A percentile compares a stretch with the other conserved stretches of the same genome.
phyloP scores from a whole-genome alignment of 2,888 invertebrate species.

The Lasioglossum lativentre region DNA sequence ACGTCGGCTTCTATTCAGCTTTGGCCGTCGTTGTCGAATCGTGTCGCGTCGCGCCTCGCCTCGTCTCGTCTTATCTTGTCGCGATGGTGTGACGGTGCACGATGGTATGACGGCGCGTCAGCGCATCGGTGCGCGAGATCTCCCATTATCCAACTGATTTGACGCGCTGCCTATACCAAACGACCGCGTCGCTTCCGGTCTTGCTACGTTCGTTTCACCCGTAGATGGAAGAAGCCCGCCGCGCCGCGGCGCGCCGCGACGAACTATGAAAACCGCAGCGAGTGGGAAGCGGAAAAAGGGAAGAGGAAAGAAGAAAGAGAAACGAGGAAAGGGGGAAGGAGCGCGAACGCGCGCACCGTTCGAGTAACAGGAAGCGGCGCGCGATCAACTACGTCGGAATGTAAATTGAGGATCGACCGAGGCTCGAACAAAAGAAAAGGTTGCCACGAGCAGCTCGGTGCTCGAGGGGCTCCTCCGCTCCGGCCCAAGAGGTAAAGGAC shows the following conservation, averaged over 20 bases:
- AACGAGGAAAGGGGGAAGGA: conserved; percentile 21
- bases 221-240: background rate
- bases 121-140: background rate
- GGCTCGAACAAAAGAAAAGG: conserved; percentile 37
- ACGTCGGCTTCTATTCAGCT: background rate
- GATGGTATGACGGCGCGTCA: background rate
- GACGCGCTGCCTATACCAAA: conserved; percentile 1
- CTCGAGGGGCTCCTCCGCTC: conserved; percentile 22
- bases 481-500: conserved; percentile 38
- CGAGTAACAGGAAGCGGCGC: conserved; percentile 67
- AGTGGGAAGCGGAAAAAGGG: conserved; percentile 39
- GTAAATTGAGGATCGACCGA: conserved; percentile 73
- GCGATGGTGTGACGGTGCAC: background rate
- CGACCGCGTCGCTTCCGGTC: conserved; percentile 17
- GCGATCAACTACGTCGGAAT: conserved; percentile 74
- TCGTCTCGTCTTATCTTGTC: background rate
- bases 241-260: too few relatives aligned
- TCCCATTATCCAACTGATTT: background rate
- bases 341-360: conserved; percentile 22
- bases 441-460: conserved; percentile 23
- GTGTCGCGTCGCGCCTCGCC: background rate
- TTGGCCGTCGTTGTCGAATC: background rate
- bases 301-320: background rate
- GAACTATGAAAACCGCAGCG: background rate
- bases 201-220: background rate